A percentile compares a stretch with the other conserved stretches of the same genome.
These are phyloP conservation scores for Mythimna albipuncta DNA, from an alignment of 2,888 invertebrate species.

Conservation along the genomic window DNA sequence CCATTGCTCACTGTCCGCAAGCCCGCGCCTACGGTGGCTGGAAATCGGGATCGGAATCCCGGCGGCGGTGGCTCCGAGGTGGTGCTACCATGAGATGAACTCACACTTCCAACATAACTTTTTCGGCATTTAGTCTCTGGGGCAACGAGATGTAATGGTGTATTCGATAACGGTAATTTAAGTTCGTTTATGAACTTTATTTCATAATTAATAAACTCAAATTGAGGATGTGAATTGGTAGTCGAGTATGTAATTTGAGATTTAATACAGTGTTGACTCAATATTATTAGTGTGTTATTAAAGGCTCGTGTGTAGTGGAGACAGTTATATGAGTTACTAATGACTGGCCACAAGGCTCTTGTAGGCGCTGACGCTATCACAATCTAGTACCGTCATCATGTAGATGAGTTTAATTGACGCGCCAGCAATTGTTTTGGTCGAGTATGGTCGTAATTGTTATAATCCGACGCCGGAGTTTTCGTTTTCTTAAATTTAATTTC, in stretches of 20 bases:
- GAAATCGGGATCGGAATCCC: too few relatives aligned
- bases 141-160: too few relatives aligned
- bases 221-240: too few relatives aligned
- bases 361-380: not conserved
- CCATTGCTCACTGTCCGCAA: too few relatives aligned
- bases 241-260: conserved; percentile 1
- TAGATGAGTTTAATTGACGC: conserved; percentile 12
- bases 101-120: too few relatives aligned
- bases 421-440: conserved; percentile 2
- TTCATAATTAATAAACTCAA: not conserved
- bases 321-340: not conserved
- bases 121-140: too few relatives aligned
- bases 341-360: conserved; percentile 6
- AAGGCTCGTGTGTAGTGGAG: not conserved
- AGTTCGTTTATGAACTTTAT: not conserved
- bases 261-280: not conserved
- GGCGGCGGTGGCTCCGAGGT: too few relatives aligned
- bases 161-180: too few relatives aligned
- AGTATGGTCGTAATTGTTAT: conserved; percentile 23
- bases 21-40: too few relatives aligned
- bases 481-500: too few relatives aligned
- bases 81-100: too few relatives aligned
- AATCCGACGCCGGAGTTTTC: conserved; percentile 9
- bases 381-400: conserved; percentile 1
- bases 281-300: conserved; percentile 1